Evolutionary conservation across 2,113 vertebrate species (phyloP), one percentile per base, ranked within the genome.

Genomic region (Lasiurus borealis): DNA sequence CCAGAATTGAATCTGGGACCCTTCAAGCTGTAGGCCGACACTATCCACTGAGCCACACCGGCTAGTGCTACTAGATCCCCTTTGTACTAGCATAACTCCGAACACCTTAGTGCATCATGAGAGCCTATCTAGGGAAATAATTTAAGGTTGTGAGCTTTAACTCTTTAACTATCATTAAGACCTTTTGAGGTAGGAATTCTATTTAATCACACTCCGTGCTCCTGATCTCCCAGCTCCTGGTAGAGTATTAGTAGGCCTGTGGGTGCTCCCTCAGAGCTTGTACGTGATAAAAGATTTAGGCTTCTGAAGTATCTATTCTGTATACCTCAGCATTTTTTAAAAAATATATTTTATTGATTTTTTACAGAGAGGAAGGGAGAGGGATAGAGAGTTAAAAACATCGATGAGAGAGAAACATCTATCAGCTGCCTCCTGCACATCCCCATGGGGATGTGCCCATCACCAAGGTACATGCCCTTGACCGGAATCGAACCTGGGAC

Each of bases 131-230:
- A n/a, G 23, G 44, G 31, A 72, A 54, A n/a, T 81, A 66, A 69
- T 77, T 96, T 85, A 87, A 82, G 34, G 75, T 69, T 8, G 16
- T 34, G 19, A 93, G 4, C 3, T n/a, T 80, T 92, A 62, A 16
- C n/a, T 89, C 71, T 77, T 92, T 52, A 68, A n/a, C 68, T 71
- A 8, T 72, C 46, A 57, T 62, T 59, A 91, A 57, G 52, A 31
- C 71, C 23, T 95, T 92, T 66, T 71, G 44, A 93, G 72, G 6
- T 54, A 77, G 54, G 40, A 34, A 50, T 91, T 81, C 5, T 91
- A 0, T 85, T 94, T 36, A 93, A 91, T 91, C 64, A 29, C 64
- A 66, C 13, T 25, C 46, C 16, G 1, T 69, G 48, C 12, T 89
- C 46, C 44, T 69, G 36, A 89, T 23, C 34, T 82, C 31, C 36